A percentile compares a stretch with the other conserved stretches of the same genome.
These are phyloP conservation scores for Perodicticus potto DNA, from an alignment of 2,797 vertebrate genomes.

Conservation along the genomic window DNA sequence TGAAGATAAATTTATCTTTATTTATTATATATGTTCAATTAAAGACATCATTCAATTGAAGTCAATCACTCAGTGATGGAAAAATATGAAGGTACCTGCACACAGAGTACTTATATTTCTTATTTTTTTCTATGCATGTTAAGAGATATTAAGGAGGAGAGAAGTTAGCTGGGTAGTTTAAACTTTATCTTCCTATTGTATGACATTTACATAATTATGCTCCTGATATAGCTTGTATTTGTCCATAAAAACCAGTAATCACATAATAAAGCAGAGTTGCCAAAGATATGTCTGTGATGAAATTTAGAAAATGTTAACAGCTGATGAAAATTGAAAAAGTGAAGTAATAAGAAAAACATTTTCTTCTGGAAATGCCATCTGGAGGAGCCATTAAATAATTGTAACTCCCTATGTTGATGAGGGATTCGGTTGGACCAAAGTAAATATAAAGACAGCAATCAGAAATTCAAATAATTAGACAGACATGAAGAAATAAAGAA, in stretches of 20 bases:
- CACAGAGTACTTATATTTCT: not conserved
- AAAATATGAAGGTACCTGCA: not conserved
- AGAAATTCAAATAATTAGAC: constrained; percentile 21
- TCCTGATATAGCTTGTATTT: constrained; percentile 1
- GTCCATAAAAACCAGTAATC: not conserved
- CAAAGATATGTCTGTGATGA: not conserved
- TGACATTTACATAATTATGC: not conserved
- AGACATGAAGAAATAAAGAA: constrained; percentile 43
- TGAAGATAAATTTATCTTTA: constrained; percentile 35
- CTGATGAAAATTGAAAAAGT: constrained; percentile 28
- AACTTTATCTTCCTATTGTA: not conserved
- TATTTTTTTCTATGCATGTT: not conserved
- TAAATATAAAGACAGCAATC: constrained; percentile 35
- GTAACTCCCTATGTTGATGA: not conserved
- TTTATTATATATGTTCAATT: not conserved
- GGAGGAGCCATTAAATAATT: constrained; percentile 39
- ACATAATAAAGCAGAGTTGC: not conserved
- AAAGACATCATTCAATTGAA: not conserved
- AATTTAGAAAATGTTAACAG: constrained; percentile 48
- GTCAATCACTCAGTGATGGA: constrained; percentile 15
- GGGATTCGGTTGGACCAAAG: not conserved
- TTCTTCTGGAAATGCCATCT: constrained; percentile 42
- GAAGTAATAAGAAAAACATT: not conserved
- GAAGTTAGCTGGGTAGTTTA: not conserved
- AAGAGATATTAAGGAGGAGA: not conserved